A percentile compares a stretch with the other conserved stretches of the same genome.
These are phyloP conservation scores for Cheilosia urbana DNA, from an alignment of 2,888 invertebrate species.

Conservation along the genomic window DNA sequence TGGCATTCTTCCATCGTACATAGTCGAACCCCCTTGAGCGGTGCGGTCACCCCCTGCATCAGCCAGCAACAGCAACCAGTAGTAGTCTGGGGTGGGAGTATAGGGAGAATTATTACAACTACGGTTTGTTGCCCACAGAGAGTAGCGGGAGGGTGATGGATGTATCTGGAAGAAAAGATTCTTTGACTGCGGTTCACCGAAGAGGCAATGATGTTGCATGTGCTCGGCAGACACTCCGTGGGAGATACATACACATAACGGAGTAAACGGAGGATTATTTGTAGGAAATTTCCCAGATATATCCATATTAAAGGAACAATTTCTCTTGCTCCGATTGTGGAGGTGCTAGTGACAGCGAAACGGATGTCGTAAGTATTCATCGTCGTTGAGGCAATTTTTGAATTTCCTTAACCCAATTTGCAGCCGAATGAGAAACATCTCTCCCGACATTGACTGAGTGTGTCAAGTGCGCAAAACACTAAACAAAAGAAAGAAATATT, in stretches of 20 bases:
- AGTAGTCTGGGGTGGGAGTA: not conserved
- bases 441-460: slow-evolving; percentile 41
- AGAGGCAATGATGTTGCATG: slow-evolving; percentile 12
- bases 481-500: not conserved
- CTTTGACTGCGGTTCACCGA: slow-evolving; percentile 55
- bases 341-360: not conserved
- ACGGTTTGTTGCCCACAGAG: slow-evolving; percentile 25
- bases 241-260: not conserved
- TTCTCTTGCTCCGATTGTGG: slow-evolving; percentile 6
- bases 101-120: slow-evolving; percentile 41
- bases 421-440: slow-evolving; percentile 19
- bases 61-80: slow-evolving; percentile 41
- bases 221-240: not conserved
- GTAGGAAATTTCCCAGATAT: slow-evolving; percentile 13
- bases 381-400: slow-evolving; percentile 41
- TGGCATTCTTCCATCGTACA: slow-evolving; percentile 51
- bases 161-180: slow-evolving; percentile 30
- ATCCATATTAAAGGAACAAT: slow-evolving; percentile 47
- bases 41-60: not conserved
- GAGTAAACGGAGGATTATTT: slow-evolving; percentile 13
- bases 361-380: slow-evolving; percentile 10
- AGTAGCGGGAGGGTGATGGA: not conserved
- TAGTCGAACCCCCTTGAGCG: slow-evolving; percentile 9
- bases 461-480: slow-evolving; percentile 29
- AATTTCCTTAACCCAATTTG: slow-evolving; percentile 70